Percentiles rank a stretch among this genome's conserved stretches.
These are phyloP conservation scores for Aethina tumida DNA, from an alignment of 1,140 invertebrate species.

Conservation along the genomic window DNA sequence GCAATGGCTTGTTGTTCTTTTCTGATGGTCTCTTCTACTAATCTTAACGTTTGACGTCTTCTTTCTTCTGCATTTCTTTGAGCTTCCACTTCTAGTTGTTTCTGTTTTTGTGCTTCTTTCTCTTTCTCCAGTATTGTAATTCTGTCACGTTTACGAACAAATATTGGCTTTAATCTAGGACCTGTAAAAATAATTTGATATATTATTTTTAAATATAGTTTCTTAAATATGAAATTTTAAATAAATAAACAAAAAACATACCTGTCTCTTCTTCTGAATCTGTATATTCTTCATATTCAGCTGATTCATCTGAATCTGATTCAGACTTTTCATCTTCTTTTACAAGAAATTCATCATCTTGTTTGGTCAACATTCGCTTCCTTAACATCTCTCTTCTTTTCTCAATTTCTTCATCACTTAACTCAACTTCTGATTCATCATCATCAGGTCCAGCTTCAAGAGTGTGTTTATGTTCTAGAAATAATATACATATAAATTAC, in stretches of 20 bases:
- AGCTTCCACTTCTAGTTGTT: slow-evolving; percentile 69
- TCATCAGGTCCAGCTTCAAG: slow-evolving; percentile 50
- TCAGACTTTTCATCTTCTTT: slow-evolving; percentile 66
- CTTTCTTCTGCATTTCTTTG: slow-evolving; percentile 74
- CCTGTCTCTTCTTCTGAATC: slow-evolving; percentile 80
- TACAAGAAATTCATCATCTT: slow-evolving; percentile 50
- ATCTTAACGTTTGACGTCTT: slow-evolving; percentile 71
- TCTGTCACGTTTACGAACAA: slow-evolving; percentile 89
- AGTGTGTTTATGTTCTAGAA: slow-evolving; percentile 32
- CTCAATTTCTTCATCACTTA: slow-evolving; percentile 78
- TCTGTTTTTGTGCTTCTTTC: slow-evolving; percentile 73
- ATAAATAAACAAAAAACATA: slow-evolving; percentile 3
- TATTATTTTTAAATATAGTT: not conserved
- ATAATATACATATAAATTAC: slow-evolving; percentile 1
- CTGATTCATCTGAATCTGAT: slow-evolving; percentile 58
- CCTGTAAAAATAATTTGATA: slow-evolving; percentile 30
- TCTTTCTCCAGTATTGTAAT: slow-evolving; percentile 94
- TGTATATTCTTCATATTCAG: slow-evolving; percentile 71
- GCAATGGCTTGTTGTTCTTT: slow-evolving; percentile 53
- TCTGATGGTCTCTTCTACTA: slow-evolving; percentile 83
- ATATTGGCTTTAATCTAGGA: slow-evolving; percentile 91
- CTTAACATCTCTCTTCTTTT: slow-evolving; percentile 55
- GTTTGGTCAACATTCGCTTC: slow-evolving; percentile 56
- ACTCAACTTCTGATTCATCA: slow-evolving; percentile 54
- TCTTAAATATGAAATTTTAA: too few species aligned